These are phyloP conservation scores for Pseudococcus jackbeardsleyi DNA, from an alignment of 2,888 invertebrate species.

Conservation along the genomic window DNA sequence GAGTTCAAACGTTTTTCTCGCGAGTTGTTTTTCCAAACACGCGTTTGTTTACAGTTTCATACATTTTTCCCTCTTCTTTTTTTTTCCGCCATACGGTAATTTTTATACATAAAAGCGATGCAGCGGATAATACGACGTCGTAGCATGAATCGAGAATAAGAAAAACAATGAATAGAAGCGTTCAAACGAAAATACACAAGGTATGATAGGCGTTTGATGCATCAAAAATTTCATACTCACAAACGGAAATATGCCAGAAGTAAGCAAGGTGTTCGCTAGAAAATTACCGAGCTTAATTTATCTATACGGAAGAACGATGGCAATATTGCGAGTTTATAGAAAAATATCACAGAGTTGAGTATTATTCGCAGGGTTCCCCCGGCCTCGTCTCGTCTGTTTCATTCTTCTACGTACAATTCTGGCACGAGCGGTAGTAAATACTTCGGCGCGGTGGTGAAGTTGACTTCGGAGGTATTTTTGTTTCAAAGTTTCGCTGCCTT, in stretches of 20 bases:
- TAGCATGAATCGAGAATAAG: background rate
- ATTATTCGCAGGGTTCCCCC: background rate
- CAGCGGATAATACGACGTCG: background rate
- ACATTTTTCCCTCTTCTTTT: background rate
- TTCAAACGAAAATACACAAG: background rate
- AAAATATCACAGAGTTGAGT: conserved; percentile 2
- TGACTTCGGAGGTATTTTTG: background rate
- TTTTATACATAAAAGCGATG: background rate
- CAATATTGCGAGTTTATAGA: background rate
- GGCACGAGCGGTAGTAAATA: background rate
- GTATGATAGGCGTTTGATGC: background rate
- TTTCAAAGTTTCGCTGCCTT: background rate
- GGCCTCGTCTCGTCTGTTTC: background rate
- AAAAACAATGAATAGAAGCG: conserved; percentile 9
- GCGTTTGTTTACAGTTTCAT: conserved; percentile 21
- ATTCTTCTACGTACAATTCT: background rate
- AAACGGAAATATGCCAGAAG: conserved; percentile 16
- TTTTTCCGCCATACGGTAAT: background rate
- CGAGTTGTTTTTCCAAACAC: conserved; percentile 49
- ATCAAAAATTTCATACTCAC: background rate
- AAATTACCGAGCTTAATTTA: conserved; percentile 28
- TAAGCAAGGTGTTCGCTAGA: conserved; percentile 13
- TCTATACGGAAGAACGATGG: background rate
- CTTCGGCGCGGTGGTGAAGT: background rate
- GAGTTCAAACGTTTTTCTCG: conserved; percentile 52